Evolutionary conservation across 1,140 invertebrate species (phyloP).

Genomic region (Formica selysi): DNA sequence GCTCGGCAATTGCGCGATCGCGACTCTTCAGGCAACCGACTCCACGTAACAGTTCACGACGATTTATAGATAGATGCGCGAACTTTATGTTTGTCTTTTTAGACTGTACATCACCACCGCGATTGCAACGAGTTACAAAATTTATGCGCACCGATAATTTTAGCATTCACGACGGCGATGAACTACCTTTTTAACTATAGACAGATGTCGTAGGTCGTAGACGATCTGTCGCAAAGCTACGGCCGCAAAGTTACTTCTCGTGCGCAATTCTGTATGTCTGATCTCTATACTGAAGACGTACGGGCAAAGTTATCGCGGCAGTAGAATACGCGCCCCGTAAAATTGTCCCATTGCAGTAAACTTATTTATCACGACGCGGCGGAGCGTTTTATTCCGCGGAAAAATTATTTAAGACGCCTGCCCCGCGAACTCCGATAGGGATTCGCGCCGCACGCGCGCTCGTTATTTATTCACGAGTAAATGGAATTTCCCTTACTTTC

Average conservation of each 20-base stretch:
- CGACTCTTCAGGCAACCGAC: slow-evolving; percentile 6
- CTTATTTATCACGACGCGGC: slow-evolving; percentile 61
- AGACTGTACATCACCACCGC: background rate
- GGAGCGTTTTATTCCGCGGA: slow-evolving; percentile 58
- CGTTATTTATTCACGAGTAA: slow-evolving; percentile 73
- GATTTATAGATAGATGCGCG: slow-evolving; percentile 42
- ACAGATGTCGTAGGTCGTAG: background rate
- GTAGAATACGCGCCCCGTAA: slow-evolving; percentile 28
- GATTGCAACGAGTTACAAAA: slow-evolving; percentile 35
- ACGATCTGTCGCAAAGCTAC: slow-evolving; percentile 8
- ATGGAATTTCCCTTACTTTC: slow-evolving; percentile 67
- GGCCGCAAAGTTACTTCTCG: background rate
- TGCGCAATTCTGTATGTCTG: background rate
- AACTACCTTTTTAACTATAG: slow-evolving; percentile 12
- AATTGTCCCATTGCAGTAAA: slow-evolving; percentile 50
- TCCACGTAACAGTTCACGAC: background rate
- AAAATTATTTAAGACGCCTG: slow-evolving; percentile 64
- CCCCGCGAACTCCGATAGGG: slow-evolving; percentile 36
- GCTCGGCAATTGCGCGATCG: slow-evolving; percentile 9
- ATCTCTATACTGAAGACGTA: background rate
- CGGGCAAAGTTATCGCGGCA: slow-evolving; percentile 18
- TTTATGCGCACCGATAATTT: slow-evolving; percentile 43
- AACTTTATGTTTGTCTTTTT: slow-evolving; percentile 44
- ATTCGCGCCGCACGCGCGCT: slow-evolving; percentile 68
- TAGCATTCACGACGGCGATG: background rate